phyloP scores from a whole-genome alignment of 2,888 invertebrate genomes.

The Myopa tessellatipennis region DNA sequence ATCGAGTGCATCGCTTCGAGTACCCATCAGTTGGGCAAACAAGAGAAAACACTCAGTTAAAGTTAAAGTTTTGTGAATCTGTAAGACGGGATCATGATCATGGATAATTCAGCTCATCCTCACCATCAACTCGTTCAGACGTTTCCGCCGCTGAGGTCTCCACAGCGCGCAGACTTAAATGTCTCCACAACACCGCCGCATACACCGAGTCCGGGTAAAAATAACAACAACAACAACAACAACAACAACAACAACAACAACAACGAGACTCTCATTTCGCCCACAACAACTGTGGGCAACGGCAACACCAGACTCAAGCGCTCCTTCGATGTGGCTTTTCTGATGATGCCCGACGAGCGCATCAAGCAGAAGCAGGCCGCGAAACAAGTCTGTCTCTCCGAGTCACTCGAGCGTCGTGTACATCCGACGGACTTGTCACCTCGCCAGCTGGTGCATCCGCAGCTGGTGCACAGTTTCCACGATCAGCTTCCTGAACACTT shows the following conservation, averaged over 20 bases:
- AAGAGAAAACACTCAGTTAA: not conserved
- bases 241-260: conserved; percentile 60
- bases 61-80: not conserved
- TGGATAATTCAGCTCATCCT: conserved; percentile 70
- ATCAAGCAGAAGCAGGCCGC: conserved; percentile 70
- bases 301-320: conserved; percentile 72
- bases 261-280: conserved; percentile 52
- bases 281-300: conserved; percentile 60
- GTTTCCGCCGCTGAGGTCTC: conserved; percentile 54
- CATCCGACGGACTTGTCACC: conserved; percentile 68
- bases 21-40: not conserved
- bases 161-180: conserved; percentile 68
- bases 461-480: conserved; percentile 52
- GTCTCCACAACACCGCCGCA: conserved; percentile 58
- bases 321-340: conserved; percentile 90
- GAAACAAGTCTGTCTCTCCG: conserved; percentile 69
- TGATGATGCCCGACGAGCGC: conserved; percentile 89
- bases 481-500: conserved; percentile 54
- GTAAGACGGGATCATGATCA: conserved; percentile 72
- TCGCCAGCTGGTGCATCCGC: conserved; percentile 46
- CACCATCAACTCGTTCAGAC: conserved; percentile 43
- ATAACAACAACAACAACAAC: conserved; percentile 58
- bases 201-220: conserved; percentile 47
- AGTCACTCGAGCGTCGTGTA: conserved; percentile 64
- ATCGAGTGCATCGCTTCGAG: not conserved